Conservation (phyloP, 2,797 vertebrate species). For the Rhynchotus rufescens region DNA sequence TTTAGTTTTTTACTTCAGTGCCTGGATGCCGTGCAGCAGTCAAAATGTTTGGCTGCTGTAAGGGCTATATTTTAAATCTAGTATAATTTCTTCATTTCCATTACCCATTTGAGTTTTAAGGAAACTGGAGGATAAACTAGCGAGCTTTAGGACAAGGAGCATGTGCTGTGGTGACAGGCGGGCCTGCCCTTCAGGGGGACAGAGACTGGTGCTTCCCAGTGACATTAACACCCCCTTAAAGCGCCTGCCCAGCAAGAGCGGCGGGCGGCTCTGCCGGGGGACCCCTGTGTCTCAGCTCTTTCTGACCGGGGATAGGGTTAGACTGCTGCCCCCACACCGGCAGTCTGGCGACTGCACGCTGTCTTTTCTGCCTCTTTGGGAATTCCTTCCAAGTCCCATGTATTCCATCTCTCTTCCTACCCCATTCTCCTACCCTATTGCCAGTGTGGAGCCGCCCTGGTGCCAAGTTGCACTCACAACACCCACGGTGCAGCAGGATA, state of each 20-base stretch:
- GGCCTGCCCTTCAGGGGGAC: not conserved
- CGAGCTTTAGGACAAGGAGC: not conserved
- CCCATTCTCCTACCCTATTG: not conserved
- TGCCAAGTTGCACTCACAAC: not conserved
- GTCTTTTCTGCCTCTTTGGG: not conserved
- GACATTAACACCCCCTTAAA: not conserved
- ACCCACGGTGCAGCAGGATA: not conserved
- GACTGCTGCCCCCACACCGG: not conserved
- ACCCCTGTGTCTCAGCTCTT: not conserved
- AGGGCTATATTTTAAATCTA: not conserved
- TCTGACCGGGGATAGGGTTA: not conserved
- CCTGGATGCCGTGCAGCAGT: not conserved
- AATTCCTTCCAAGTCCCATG: not conserved
- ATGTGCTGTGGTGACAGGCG: not conserved
- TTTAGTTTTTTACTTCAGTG: not conserved
- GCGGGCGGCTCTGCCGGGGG: not conserved
- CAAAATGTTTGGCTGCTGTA: not conserved
- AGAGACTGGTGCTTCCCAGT: no score
- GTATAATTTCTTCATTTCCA: not conserved
- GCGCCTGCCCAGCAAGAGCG: not conserved
- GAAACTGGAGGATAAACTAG: not conserved
- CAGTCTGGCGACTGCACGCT: not conserved
- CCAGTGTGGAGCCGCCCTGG: rapidly evolving
- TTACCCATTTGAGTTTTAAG: not conserved
- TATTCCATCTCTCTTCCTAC: not conserved